These are phyloP conservation scores for Menura novaehollandiae DNA, from an alignment of 2,113 vertebrate genomes.

Conservation along the genomic window DNA sequence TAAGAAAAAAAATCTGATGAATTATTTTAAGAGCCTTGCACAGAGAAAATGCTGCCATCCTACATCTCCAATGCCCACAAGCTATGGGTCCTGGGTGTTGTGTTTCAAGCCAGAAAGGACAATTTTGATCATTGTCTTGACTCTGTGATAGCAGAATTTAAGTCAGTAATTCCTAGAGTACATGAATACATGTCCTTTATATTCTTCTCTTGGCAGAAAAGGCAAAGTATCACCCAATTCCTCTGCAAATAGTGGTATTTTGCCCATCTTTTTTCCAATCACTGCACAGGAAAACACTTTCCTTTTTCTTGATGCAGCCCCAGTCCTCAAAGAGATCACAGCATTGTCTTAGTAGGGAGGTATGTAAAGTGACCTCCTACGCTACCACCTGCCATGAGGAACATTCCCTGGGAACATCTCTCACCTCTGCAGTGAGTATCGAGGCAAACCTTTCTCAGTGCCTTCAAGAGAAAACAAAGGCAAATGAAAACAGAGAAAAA, in stretches of 20 bases:
- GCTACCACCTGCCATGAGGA: neutral
- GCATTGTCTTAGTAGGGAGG: neutral
- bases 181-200: neutral
- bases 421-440: neutral
- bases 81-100: neutral
- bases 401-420: neutral
- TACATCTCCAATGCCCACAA: neutral
- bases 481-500: neutral
- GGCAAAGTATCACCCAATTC: neutral
- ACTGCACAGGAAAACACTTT: neutral
- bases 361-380: neutral
- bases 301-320: neutral
- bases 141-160: neutral
- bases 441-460: neutral
- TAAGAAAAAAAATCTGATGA: neutral
- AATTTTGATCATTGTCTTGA: neutral
- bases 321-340: neutral
- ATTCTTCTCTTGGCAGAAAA: neutral
- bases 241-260: neutral
- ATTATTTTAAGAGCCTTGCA: neutral
- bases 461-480: neutral
- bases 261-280: rapidly evolving
- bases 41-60: neutral
- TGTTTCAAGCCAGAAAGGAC: neutral
- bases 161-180: neutral